A percentile compares a stretch with the other conserved stretches of the same genome.
Evolutionary conservation across 2,797 vertebrate genomes (phyloP).

Genomic region (Urophycis tenuis): DNA sequence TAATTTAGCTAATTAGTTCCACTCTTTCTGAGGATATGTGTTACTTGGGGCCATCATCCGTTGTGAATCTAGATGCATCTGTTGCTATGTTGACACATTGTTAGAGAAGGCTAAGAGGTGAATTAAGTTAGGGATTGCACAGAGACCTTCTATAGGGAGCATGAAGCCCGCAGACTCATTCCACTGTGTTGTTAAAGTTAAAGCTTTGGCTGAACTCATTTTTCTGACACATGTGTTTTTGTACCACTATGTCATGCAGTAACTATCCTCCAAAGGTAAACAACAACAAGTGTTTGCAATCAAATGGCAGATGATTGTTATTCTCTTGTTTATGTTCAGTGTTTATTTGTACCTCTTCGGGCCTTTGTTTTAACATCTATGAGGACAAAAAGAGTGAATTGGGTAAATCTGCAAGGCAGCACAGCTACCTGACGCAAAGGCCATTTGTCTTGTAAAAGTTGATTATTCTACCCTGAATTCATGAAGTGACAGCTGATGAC

Average conservation of each 20-base stretch:
- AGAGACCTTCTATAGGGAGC: not conserved
- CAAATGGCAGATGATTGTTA: slow-evolving; percentile 18
- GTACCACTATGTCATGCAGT: not conserved
- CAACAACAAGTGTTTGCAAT: slow-evolving; percentile 24
- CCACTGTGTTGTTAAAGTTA: not conserved
- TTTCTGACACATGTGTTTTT: not conserved
- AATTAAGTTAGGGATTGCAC: not conserved
- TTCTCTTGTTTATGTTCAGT: not conserved
- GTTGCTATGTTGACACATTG: not conserved
- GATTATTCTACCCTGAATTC: not conserved
- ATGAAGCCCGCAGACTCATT: not conserved
- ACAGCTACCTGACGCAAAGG: not conserved
- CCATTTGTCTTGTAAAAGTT: not conserved
- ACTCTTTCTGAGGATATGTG: not conserved
- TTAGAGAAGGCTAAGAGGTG: not conserved
- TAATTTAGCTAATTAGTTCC: not conserved
- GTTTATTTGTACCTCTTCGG: slow-evolving; percentile 11
- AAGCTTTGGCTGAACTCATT: not conserved
- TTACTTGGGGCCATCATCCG: not conserved
- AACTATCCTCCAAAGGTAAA: slow-evolving; percentile 20
- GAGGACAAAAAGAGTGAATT: not conserved
- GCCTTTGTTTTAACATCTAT: not conserved
- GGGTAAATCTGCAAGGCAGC: not conserved
- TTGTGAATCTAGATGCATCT: not conserved
- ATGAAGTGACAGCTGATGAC: not conserved